Conservation (phyloP, 2,888 invertebrate species). For the Bruchidius siliquastri region DNA sequence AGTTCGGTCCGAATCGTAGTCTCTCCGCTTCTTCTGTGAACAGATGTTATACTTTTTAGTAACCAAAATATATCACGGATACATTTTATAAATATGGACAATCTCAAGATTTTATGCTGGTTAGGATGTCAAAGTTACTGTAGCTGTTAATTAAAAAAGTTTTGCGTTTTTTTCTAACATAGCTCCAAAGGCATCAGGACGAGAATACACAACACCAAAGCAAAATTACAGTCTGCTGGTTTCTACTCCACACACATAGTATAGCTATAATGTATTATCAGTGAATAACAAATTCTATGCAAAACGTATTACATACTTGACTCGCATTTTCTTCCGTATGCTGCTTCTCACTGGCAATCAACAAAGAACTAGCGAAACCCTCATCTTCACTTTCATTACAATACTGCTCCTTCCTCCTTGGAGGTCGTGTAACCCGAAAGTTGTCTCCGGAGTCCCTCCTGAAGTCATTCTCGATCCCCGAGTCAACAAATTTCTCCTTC, state of each 20-base stretch:
- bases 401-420: constrained; percentile 31
- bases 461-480: constrained; percentile 73
- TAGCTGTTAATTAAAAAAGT: too few relatives aligned
- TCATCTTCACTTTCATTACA: constrained; percentile 66
- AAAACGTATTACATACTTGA: background rate
- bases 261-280: too few relatives aligned
- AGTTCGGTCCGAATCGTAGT: constrained; percentile 33
- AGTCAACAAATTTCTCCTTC: constrained; percentile 63
- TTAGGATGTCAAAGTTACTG: too few relatives aligned
- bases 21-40: constrained; percentile 27
- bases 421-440: constrained; percentile 32
- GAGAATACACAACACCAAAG: too few relatives aligned
- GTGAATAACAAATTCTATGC: too few relatives aligned
- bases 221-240: too few relatives aligned
- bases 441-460: constrained; percentile 57
- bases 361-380: constrained; percentile 62
- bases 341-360: constrained; percentile 68
- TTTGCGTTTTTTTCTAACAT: too few relatives aligned
- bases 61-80: too few relatives aligned
- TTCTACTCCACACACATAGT: too few relatives aligned
- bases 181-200: too few relatives aligned
- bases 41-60: background rate
- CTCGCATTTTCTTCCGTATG: constrained; percentile 62
- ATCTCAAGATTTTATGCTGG: too few relatives aligned
- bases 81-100: too few relatives aligned